These are phyloP conservation scores for Macaca nemestrina DNA, from an alignment of 2,113 vertebrate species.

Conservation along the genomic window DNA sequence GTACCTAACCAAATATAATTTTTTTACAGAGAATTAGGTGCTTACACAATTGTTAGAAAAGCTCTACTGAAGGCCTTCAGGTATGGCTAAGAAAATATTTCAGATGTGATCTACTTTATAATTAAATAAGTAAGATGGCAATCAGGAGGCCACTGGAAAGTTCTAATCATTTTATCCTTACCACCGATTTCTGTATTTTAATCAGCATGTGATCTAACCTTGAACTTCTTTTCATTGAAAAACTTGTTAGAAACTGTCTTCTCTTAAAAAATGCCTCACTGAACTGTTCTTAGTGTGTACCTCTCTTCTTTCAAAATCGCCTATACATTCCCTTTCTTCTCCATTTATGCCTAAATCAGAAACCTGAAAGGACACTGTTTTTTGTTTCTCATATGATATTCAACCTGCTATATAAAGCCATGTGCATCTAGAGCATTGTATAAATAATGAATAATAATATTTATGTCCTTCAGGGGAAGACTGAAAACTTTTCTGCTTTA, in stretches of 20 bases:
- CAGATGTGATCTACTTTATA: not conserved
- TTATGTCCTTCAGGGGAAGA: conserved; percentile 60
- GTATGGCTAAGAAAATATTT: not conserved
- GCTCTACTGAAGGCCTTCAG: not conserved
- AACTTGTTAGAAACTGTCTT: not conserved
- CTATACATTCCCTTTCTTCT: not conserved
- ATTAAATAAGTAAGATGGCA: not conserved
- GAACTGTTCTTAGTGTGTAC: not conserved
- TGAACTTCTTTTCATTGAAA: not conserved
- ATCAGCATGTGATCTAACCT: not conserved
- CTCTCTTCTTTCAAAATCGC: not conserved
- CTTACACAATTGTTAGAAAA: not conserved
- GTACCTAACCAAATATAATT: not conserved
- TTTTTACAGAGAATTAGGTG: not conserved
- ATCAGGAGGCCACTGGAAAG: not conserved
- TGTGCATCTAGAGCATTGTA: conserved; percentile 35
- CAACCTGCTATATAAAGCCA: conserved; percentile 46
- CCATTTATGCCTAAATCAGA: not conserved
- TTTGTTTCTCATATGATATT: conserved; percentile 24
- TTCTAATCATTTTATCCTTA: not conserved
- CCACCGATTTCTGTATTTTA: not conserved
- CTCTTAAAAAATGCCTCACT: not conserved
- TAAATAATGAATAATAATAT: conserved; percentile 76
- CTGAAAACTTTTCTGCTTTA: conserved; percentile 72
- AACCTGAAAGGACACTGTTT: not conserved